Base-by-base conservation (phyloP, 2,888 invertebrate genomes). In the Epirrhoe tristata region DNA sequence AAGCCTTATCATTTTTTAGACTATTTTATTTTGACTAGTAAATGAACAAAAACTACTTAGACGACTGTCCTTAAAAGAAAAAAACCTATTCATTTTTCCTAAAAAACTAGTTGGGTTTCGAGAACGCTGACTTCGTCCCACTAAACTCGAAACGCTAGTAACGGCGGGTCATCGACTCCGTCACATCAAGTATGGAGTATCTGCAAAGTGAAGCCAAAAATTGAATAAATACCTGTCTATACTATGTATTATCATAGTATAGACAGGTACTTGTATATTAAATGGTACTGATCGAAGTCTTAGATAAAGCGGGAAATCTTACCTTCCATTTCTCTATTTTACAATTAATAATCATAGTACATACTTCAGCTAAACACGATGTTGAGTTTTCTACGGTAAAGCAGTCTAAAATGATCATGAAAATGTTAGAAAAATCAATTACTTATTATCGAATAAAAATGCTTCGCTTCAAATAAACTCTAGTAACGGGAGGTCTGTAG, bases 401-500 rank as follows among this genome's bases (percentile, higher is more conserved):
- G 24, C 24, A 24, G 24, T 24, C 24, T 24, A 24, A 24, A 24
- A 24, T 24, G 24, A 24, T 24, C 24, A 24, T 34, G 34, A 39
- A 24, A 39, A 39, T 10, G 39, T 39, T 39, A 8, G 39, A 39
- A 10, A 39, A 39, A 39, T 39, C 39, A 39, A 39, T 39, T 39
- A 10, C 10, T 39, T 7, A 39, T 36, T 36, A 0, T 39, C 39
- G 39, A 39, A 79, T 50, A 50, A 50, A 57, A 56, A 39, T 24
- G 24, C 17, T 16, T 57, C n/a, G 16, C 24, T 24, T 24, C 56
- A 31, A 63, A 63, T 57, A 34, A 58, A 39, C 56, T 48, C 36
- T 54, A 48, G 31, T 65, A 65, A 60, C 79, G 76, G 77, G 77
- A 76, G 80, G 77, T 74, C 78, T 50, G 84, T 81, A 80, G 88